These are phyloP conservation scores for Polyommatus iphigenia DNA, from an alignment of 2,888 invertebrate species.

Conservation along the genomic window DNA sequence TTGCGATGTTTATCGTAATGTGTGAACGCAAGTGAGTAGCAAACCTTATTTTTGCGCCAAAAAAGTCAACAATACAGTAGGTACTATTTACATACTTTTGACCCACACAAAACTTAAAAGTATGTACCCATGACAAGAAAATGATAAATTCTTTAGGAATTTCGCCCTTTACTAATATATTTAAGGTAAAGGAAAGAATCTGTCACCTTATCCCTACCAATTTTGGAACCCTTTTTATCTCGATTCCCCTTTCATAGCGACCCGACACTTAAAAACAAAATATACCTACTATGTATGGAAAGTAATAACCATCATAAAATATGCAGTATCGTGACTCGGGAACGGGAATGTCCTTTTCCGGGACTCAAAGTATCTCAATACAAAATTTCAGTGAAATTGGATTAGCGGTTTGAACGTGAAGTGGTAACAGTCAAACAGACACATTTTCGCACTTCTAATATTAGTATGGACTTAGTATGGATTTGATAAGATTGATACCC, in stretches of 20 bases:
- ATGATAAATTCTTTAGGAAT: background rate
- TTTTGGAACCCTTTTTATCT: slow-evolving; percentile 28
- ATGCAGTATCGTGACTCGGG: background rate
- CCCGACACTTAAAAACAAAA: slow-evolving; percentile 9
- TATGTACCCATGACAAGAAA: background rate
- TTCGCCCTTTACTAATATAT: slow-evolving; percentile 18
- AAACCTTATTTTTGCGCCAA: too few species aligned
- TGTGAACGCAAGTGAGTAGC: too few species aligned
- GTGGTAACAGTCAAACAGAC: too few species aligned
- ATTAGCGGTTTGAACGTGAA: too few species aligned
- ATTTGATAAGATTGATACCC: too few species aligned
- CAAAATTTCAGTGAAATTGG: too few species aligned
- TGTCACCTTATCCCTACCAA: slow-evolving; percentile 26
- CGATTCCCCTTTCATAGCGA: slow-evolving; percentile 7
- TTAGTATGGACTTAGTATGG: too few species aligned
- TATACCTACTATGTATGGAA: background rate
- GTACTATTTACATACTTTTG: background rate
- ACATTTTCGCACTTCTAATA: too few species aligned
- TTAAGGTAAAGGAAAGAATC: slow-evolving; percentile 25
- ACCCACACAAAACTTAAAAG: background rate
- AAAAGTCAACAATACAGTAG: too few species aligned
- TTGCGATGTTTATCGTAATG: too few species aligned
- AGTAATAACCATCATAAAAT: background rate
- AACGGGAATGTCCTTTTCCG: too few species aligned
- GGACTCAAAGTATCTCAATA: too few species aligned